A percentile compares a stretch with the other conserved stretches of the same genome.
Evolutionary conservation across 1,140 invertebrate species (phyloP).

Genomic region (Gonioctena quinquepunctata): DNA sequence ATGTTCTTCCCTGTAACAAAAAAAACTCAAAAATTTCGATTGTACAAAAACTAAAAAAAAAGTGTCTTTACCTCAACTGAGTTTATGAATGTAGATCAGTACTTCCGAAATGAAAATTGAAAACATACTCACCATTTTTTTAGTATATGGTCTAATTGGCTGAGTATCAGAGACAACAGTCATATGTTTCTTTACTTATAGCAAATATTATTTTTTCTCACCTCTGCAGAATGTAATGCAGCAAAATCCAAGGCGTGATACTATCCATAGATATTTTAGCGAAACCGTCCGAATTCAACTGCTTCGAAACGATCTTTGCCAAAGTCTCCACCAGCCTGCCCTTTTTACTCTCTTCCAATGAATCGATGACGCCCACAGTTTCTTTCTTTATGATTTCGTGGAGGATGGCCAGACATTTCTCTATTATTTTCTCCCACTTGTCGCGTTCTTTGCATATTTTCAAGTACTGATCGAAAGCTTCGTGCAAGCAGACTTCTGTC

Average conservation of each 20-base stretch:
- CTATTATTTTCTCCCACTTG: conserved; percentile 67
- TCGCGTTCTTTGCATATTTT: conserved; percentile 51
- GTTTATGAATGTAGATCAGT: no score
- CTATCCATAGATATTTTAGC: conserved; percentile 72
- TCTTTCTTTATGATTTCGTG: conserved; percentile 68
- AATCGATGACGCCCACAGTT: conserved; percentile 60
- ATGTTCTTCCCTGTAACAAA: conserved; percentile 56
- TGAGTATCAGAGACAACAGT: background rate
- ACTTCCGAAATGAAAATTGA: no score
- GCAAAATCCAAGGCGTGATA: conserved; percentile 79
- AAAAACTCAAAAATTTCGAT: background rate
- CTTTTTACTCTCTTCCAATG: conserved; percentile 60
- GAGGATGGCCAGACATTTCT: conserved; percentile 70
- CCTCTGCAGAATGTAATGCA: conserved; percentile 76
- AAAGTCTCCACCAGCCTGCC: conserved; percentile 75
- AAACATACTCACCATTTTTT: no score
- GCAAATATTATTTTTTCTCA: conserved; percentile 51
- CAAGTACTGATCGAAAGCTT: conserved; percentile 57
- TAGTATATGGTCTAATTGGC: no score
- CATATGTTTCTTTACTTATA: no score
- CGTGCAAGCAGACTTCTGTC: conserved; percentile 72
- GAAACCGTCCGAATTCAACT: conserved; percentile 68
- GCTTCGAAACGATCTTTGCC: conserved; percentile 73
- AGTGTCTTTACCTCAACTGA: no score
- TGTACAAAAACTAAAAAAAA: background rate